Evolutionary conservation across 2,888 invertebrate species (phyloP).

Genomic region (Euplexia lucipara): DNA sequence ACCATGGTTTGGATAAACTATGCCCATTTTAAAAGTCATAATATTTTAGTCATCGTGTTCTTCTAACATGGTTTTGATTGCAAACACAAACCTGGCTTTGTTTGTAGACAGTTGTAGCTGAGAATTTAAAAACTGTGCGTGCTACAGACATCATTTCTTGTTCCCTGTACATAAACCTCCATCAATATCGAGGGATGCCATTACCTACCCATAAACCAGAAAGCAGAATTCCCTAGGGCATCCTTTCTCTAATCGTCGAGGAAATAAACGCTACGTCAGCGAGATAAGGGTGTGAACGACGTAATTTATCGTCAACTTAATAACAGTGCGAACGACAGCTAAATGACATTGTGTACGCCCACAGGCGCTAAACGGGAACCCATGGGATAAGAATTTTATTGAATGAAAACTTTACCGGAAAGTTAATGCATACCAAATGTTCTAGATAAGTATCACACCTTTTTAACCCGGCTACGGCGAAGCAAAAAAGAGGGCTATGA

Average conservation of each 20-base stretch:
- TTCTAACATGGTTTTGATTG: too few relatives aligned
- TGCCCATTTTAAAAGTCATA: too few relatives aligned
- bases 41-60: too few relatives aligned
- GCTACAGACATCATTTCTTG: too few relatives aligned
- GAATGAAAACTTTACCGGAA: constrained; percentile 13
- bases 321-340: constrained; percentile 34
- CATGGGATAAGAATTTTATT: constrained; percentile 14
- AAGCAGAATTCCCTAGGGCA: constrained; percentile 23
- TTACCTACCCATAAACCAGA: neutral
- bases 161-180: too few relatives aligned
- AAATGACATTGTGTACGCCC: constrained; percentile 19
- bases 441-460: neutral
- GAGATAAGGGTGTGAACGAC: constrained; percentile 41
- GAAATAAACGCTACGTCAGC: constrained; percentile 25
- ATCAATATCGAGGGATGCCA: too few relatives aligned
- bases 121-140: too few relatives aligned
- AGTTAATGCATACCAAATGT: constrained; percentile 20
- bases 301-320: constrained; percentile 35
- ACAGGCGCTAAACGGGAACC: neutral
- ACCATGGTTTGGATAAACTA: too few relatives aligned
- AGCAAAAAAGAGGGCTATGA: too few relatives aligned
- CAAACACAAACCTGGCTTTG: too few relatives aligned
- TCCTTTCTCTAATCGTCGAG: constrained; percentile 19
- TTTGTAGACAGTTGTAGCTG: too few relatives aligned
- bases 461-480: too few relatives aligned